Percentiles rank a stretch among this genome's conserved stretches.
phyloP scores from a whole-genome alignment of 30 jellyfish, hydroid and myxozoan genomes.

The Mastigias papua region DNA sequence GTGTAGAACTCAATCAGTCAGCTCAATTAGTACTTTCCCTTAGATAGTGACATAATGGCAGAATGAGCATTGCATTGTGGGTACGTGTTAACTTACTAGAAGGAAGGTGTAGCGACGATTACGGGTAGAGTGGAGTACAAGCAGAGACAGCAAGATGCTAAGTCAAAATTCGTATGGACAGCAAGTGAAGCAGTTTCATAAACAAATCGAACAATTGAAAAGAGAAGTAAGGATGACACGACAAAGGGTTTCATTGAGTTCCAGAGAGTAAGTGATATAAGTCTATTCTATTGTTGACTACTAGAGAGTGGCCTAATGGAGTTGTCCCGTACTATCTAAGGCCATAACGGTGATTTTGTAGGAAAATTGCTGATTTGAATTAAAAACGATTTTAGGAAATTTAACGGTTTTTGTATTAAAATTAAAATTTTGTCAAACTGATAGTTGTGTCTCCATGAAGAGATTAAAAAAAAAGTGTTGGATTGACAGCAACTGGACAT shows the following conservation, averaged over 20 bases:
- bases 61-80: conserved; percentile 6
- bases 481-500: too few relatives aligned
- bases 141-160: conserved; percentile 27
- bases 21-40: too few relatives aligned
- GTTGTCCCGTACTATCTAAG: too few relatives aligned
- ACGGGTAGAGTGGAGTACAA: background rate
- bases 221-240: conserved; percentile 71
- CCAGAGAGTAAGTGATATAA: conserved; percentile 97
- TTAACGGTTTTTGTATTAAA: too few relatives aligned
- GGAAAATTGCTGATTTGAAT: too few relatives aligned
- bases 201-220: conserved; percentile 82
- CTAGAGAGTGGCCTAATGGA: background rate
- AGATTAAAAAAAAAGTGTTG: too few relatives aligned
- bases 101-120: background rate
- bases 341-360: too few relatives aligned
- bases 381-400: too few relatives aligned
- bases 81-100: background rate
- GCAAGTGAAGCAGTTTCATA: conserved; percentile 58
- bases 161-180: conserved; percentile 61
- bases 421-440: too few relatives aligned
- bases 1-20: too few relatives aligned
- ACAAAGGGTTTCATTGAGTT: conserved; percentile 72
- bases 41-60: conserved; percentile 2
- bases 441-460: too few relatives aligned
- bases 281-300: background rate